Conservation (phyloP, 1,140 invertebrate species). For the Cecropterus lyciades region DNA sequence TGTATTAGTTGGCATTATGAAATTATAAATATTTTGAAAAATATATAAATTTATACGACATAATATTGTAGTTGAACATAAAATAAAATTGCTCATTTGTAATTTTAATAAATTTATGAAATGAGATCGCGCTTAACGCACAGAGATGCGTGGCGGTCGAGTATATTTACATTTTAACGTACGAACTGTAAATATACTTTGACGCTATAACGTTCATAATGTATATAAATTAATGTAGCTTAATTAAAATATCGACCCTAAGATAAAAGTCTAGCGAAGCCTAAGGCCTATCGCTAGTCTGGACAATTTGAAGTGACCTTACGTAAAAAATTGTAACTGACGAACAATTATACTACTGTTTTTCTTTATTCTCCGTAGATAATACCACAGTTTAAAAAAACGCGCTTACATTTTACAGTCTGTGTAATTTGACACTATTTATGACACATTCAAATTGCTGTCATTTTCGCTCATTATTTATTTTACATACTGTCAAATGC, state of each 20-base stretch:
- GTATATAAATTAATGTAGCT: constrained; percentile 10
- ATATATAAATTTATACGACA: background rate
- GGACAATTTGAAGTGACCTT: constrained; percentile 21
- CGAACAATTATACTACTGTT: constrained; percentile 13
- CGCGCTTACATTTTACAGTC: too few species aligned
- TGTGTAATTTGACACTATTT: too few species aligned
- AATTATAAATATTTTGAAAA: constrained; percentile 10
- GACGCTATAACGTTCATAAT: background rate
- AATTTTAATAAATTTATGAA: constrained; percentile 16
- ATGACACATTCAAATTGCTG: too few species aligned
- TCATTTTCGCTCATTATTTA: too few species aligned
- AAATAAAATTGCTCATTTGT: constrained; percentile 23
- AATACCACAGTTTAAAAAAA: background rate
- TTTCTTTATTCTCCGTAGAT: background rate
- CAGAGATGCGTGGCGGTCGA: background rate
- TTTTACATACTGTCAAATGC: too few species aligned
- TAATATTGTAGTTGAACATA: constrained; percentile 2
- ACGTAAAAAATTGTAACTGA: constrained; percentile 21
- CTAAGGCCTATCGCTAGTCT: background rate
- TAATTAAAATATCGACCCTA: constrained; percentile 8
- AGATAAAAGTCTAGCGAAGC: background rate
- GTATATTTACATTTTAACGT: constrained; percentile 14
- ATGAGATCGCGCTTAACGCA: background rate
- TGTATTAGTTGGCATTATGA: background rate
- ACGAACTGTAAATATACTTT: constrained; percentile 14